Base-by-base conservation (phyloP, 1,140 invertebrate species). In the Forficula auricularia region DNA sequence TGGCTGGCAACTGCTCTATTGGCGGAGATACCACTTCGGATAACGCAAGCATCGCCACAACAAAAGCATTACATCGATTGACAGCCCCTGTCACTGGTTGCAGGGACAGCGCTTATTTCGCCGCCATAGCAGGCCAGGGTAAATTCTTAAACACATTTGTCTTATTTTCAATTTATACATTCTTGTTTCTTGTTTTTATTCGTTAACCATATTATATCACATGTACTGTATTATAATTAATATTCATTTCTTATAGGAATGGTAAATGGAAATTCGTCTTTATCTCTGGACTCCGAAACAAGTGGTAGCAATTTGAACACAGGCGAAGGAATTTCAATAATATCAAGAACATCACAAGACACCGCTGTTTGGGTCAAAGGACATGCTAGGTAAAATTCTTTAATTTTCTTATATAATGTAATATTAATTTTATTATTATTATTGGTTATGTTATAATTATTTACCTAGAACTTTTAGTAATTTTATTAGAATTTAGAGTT, bases 101-200 rank as follows among this genome's bases (percentile, higher is more conserved):
- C 14, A 64, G 76, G 50, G 81, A 85, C 57, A 76, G 78, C 0
- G 73, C 73, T 13, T 82, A 82, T 53, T 72, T 84, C 51, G 74
- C 78, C 13, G 72, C 80, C 14, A 86, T 86, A 43, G 79, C 82
- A 34, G 82, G 80, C 9, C 75, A 79, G 55, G 67, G 72, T 65
- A 62, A 71, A 4, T 4, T 10, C 18, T 48, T 43, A 42, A 14
- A 15, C 7, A 12, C 16, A 27, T 16, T 2, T 15, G 13, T 4
- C 34, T 2, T 6, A 6, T 44, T 8, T 9, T 46, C 16, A 8
- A 15, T 7, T 30, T 14, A 3, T 16, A 46, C 16, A 38, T 4
- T 37, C 9, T 47, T 45, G 12, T n/a, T 16, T 34, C 12, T 13
- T 14, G 15, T 37, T 16, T 13, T n/a, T 22, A 47, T 18, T 36